Percentiles rank a stretch among this genome's conserved stretches.
Conservation (phyloP, 2,888 invertebrate species). For the Augochlorella aurata region DNA sequence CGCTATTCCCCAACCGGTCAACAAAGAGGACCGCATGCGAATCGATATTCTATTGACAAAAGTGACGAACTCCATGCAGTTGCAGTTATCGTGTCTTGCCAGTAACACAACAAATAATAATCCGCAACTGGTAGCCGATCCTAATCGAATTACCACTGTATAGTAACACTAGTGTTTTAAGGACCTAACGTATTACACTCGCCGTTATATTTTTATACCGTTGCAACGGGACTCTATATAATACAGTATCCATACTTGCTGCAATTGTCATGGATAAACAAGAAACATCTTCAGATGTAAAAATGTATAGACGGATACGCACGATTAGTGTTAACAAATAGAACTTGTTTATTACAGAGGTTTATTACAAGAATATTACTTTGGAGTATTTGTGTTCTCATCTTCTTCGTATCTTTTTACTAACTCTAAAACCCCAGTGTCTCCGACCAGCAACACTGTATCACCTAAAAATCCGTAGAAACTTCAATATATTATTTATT, state of each 20-base stretch:
- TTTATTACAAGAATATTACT: conserved; percentile 14
- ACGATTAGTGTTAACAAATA: conserved; percentile 22
- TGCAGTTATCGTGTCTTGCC: conserved; percentile 77
- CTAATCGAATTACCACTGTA: conserved; percentile 65
- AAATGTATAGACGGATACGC: conserved; percentile 21
- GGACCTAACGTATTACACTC: conserved; percentile 28
- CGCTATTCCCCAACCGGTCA: conserved; percentile 87
- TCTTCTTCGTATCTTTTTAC: conserved; percentile 45
- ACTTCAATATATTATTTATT: neutral
- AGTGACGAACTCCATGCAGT: conserved; percentile 76
- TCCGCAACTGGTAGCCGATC: conserved; percentile 47
- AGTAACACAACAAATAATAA: conserved; percentile 52
- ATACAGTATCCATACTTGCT: conserved; percentile 19
- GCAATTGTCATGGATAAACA: conserved; percentile 17
- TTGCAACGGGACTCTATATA: conserved; percentile 13
- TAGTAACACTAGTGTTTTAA: conserved; percentile 38
- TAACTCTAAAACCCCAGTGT: conserved; percentile 61
- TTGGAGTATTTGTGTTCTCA: neutral
- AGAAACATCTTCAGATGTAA: conserved; percentile 16
- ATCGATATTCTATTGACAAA: conserved; percentile 77
- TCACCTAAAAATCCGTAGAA: conserved; percentile 62
- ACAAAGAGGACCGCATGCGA: conserved; percentile 83
- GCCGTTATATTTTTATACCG: conserved; percentile 11
- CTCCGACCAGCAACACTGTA: conserved; percentile 63
- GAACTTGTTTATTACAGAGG: conserved; percentile 41